These are phyloP conservation scores for Antheraea assamensis DNA, from an alignment of 2,888 invertebrate species.

Conservation along the genomic window DNA sequence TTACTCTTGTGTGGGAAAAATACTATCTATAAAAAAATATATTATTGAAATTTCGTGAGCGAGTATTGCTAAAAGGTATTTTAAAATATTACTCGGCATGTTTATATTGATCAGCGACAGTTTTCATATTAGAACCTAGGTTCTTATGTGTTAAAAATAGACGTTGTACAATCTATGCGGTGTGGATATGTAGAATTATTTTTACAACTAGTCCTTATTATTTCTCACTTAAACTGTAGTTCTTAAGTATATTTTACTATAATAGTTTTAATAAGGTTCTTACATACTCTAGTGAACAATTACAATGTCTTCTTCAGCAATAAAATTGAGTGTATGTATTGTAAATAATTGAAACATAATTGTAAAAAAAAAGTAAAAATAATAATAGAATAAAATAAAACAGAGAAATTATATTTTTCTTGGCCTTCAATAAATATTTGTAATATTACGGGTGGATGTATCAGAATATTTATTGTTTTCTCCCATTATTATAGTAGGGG, in stretches of 20 bases:
- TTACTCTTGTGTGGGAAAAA: slow-evolving; percentile 1
- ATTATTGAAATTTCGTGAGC: background rate
- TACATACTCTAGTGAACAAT: slow-evolving; percentile 63
- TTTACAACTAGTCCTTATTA: slow-evolving; percentile 79
- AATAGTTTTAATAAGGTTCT: slow-evolving; percentile 58
- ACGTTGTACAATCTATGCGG: slow-evolving; percentile 31
- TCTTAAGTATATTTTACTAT: slow-evolving; percentile 66
- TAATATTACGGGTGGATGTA: slow-evolving; percentile 54
- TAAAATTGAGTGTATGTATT: slow-evolving; percentile 72
- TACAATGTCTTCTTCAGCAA: slow-evolving; percentile 76
- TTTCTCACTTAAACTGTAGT: slow-evolving; percentile 69
- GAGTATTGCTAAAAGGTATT: background rate
- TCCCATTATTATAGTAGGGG: slow-evolving; percentile 20
- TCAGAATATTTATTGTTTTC: slow-evolving; percentile 29
- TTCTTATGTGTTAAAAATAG: slow-evolving; percentile 15
- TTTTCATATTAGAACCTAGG: slow-evolving; percentile 9
- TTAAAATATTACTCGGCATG: background rate
- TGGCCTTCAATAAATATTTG: slow-evolving; percentile 64
- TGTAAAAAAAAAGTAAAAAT: slow-evolving; percentile 74
- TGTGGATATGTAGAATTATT: slow-evolving; percentile 69
- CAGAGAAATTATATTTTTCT: slow-evolving; percentile 79
- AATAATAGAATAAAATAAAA: slow-evolving; percentile 31
- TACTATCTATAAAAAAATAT: slow-evolving; percentile 11
- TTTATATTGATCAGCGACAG: background rate
- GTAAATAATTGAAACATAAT: slow-evolving; percentile 74